phyloP scores from a whole-genome alignment of 2,888 invertebrate species.

The Leptura quadrifasciata region DNA sequence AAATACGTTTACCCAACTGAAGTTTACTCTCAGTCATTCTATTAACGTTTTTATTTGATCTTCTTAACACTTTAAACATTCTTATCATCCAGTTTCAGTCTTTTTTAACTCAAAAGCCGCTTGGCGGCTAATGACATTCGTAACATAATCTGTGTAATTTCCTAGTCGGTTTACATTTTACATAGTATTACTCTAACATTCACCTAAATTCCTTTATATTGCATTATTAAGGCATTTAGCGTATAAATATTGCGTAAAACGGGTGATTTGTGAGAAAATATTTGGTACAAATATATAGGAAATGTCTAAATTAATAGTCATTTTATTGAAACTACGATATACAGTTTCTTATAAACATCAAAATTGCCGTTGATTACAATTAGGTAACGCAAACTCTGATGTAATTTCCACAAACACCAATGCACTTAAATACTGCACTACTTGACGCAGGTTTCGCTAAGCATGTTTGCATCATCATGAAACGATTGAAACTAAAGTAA shows the following conservation, averaged over 20 bases:
- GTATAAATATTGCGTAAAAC: constrained; percentile 14
- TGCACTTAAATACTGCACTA: no score
- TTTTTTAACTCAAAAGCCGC: constrained; percentile 7
- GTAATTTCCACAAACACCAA: no score
- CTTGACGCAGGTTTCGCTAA: no score
- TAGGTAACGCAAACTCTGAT: no score
- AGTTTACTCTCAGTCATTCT: background rate
- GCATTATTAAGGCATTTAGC: background rate
- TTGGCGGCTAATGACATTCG: background rate
- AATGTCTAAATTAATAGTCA: background rate
- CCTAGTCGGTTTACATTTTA: constrained; percentile 8
- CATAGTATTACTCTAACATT: constrained; percentile 10
- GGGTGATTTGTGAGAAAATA: constrained; percentile 4
- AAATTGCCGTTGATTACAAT: background rate
- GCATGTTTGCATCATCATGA: no score
- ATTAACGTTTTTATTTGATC: constrained; percentile 4
- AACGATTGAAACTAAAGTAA: no score
- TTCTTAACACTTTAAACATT: background rate
- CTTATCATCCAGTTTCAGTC: background rate
- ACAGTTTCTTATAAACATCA: background rate
- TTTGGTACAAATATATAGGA: constrained; percentile 14
- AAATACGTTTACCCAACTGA: background rate
- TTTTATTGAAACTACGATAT: background rate
- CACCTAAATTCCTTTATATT: background rate
- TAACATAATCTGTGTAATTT: background rate